Percentiles rank a stretch among this genome's conserved stretches.
Conservation (phyloP, 2,113 vertebrate genomes). For the Ochotona princeps region DNA sequence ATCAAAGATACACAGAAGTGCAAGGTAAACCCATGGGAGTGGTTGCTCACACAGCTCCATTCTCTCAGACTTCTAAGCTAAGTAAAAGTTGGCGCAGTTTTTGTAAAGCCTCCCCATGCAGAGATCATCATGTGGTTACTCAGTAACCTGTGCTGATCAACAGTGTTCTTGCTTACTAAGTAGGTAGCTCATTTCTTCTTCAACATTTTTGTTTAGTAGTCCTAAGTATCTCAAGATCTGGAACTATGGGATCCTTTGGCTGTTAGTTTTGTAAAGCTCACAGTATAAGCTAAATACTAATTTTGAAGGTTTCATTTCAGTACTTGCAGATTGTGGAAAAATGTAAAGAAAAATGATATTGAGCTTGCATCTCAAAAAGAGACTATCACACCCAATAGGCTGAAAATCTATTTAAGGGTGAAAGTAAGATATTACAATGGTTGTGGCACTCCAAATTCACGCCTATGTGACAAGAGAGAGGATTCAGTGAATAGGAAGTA, state of each 20-base stretch:
- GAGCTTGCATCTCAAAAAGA: not conserved
- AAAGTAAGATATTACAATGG: not conserved
- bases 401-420: constrained; percentile 15
- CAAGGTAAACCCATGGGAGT: not conserved
- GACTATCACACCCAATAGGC: not conserved
- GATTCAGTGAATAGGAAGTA: not conserved
- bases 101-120: not conserved
- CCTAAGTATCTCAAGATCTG: not conserved
- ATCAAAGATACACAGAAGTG: not conserved
- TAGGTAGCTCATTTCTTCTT: not conserved
- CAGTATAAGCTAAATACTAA: not conserved
- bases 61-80: constrained; percentile 2
- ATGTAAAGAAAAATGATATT: not conserved
- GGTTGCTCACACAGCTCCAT: not conserved
- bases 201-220: not conserved
- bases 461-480: not conserved
- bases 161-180: constrained; percentile 14
- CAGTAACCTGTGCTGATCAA: not conserved
- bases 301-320: not conserved
- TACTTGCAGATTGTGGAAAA: not conserved
- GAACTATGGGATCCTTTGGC: not conserved
- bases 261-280: not conserved
- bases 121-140: not conserved
- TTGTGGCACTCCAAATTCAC: not conserved
- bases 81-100: not conserved